Percentiles rank a stretch among this genome's conserved stretches.
Conservation (phyloP, 1,140 invertebrate genomes). For the Ceratitis capitata region DNA sequence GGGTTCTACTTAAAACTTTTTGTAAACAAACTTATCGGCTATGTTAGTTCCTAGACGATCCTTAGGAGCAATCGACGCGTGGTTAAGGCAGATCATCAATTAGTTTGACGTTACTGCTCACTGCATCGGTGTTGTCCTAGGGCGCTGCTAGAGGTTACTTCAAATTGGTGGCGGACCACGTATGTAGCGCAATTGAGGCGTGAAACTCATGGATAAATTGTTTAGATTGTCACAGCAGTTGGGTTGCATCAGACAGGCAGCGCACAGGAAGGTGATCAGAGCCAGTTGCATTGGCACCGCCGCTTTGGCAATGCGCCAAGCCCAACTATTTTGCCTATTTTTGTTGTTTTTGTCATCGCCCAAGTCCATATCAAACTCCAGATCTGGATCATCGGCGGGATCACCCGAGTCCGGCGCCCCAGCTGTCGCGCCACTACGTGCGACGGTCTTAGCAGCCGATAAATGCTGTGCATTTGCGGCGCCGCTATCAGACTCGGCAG, state of each 20-base stretch:
- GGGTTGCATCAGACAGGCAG: slow-evolving; percentile 83
- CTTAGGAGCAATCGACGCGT: background rate
- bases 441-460: background rate
- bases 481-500: background rate
- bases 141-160: slow-evolving; percentile 52
- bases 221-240: slow-evolving; percentile 87
- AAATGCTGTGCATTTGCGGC: background rate
- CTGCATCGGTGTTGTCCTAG: background rate
- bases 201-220: slow-evolving; percentile 81
- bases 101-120: too few species aligned
- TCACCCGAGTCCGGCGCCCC: slow-evolving; percentile 50
- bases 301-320: slow-evolving; percentile 79
- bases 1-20: background rate
- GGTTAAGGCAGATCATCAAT: too few species aligned
- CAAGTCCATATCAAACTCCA: slow-evolving; percentile 55
- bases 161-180: slow-evolving; percentile 86
- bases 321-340: slow-evolving; percentile 70
- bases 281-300: slow-evolving; percentile 85
- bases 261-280: slow-evolving; percentile 80
- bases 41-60: background rate
- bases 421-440: background rate
- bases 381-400: slow-evolving; percentile 57
- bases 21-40: background rate
- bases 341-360: slow-evolving; percentile 62
- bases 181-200: slow-evolving; percentile 85